Evolutionary conservation across 2,113 vertebrate genomes (phyloP), one percentile per base, ranked within the genome.

Genomic region (Tachuris rubrigastra): DNA sequence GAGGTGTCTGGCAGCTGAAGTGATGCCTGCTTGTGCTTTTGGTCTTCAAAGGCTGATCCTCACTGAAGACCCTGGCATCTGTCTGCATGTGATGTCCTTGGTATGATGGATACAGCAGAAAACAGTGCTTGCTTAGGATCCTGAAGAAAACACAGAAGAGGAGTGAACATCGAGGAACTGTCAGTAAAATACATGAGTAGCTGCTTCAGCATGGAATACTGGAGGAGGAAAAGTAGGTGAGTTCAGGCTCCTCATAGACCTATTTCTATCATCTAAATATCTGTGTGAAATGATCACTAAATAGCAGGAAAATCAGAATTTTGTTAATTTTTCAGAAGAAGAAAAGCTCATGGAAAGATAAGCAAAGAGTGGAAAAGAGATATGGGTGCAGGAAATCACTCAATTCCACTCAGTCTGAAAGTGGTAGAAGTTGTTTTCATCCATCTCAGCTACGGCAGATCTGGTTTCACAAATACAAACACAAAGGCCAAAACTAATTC

Each of bases 1-100:
- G 52, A 74, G 35, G 66, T 4, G 0, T 33, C 44, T 1, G 0
- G 52, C 68, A 69, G 77, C 73, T 2, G 0, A 67, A 78, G 52
- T 0, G 4, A 58, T 78, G 39, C 80, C 65, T 77, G 35, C 37
- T 67, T 59, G 20, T 59, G 31, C 42, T 59, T 79, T 31, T 59
- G 76, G 52, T 42, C 73, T 81, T 63, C 46, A 55, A 58, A 83
- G 42, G n/a, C n/a, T 78, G 63, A 78, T 69, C 46, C 42, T 49
- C 65, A 46, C 46, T 42, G 50, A 62, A 65, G 76, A 76, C 24
- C 46, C 24, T 88, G 67, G 53, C 1, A 2, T 76, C 72, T 86
- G 12, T 53, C 33, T 50, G 31, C 2, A 0, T 31, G 24, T 60
- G 50, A 24, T 27, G 10, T 37, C 50, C 47, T 60, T 53, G 65